Evolutionary conservation across 2,888 invertebrate species (phyloP), one percentile per base, ranked within the genome.

Genomic region (Sialis fuliginosa): DNA sequence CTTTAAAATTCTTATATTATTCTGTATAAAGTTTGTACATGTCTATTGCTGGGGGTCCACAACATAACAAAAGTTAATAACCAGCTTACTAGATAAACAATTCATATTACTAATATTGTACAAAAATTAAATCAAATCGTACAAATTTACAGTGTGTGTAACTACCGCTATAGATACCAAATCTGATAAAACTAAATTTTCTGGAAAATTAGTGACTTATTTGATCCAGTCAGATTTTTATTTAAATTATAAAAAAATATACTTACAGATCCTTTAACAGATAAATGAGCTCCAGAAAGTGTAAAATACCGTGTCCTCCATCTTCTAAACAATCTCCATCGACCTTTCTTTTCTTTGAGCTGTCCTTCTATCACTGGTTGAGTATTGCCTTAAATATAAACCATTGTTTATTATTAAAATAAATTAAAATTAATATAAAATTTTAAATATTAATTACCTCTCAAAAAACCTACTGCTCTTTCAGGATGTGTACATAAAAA

Each of bases 241-340:
- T n/a, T n/a, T n/a, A n/a, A 37, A 10, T 37, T 7, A 8, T 37
- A 7, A 6, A 6, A 8, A 37, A 37, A 6, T 10, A 37, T 33
- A 71, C 78, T 77, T 64, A 87, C 84, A 52, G 83, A 79, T 60
- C 83, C 84, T 64, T 81, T 79, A 62, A 87, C 90, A 12, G 89
- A 88, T 46, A 95, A 76, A 62, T 90, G 87, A 1, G 90, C 90
- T 0, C 91, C 92, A 33, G 91, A 91, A 31, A 95, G 69, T 2
- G 93, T 93, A 65, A 95, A 95, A 66, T 93, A 92, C 53, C 93
- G 69, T 5, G 92, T 93, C 54, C 92, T 75, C 93, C 93, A 95
- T 53, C 92, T 69, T 39, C 88, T 74, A 64, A 95, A 88, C 52
- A 95, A 71, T 54, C 89, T 72, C 92, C 92, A 93, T 56, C 88